Evolutionary conservation across 2,888 invertebrate species (phyloP), one percentile per base, ranked within the genome.

Genomic region (Marasmarcha lunaedactyla): DNA sequence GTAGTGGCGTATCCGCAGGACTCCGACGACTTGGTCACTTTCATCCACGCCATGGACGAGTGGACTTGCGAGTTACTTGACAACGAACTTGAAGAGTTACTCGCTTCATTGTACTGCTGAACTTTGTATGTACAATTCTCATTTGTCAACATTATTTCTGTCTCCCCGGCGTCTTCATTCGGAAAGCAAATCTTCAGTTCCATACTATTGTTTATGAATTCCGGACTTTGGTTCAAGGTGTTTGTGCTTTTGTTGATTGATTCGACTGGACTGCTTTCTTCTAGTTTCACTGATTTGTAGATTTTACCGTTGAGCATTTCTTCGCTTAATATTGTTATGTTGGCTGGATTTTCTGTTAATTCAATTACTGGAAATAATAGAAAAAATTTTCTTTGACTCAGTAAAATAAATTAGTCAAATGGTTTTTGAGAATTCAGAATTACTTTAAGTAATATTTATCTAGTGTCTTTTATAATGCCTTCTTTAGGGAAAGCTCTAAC

Each of bases 271-370:
- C 54, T 40, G 15, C 51, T 51, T 1, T 66, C 60, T 1, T 65
- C 60, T 1, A 70, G 27, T 55, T 76, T 77, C 0, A 69, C 59
- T 0, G 72, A 67, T 57, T 83, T 79, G 48, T 60, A 74, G 7
- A 73, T 11, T 54, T 87, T 86, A 1, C 90, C 90, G 54, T 90
- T 90, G 45, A 84, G 74, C 7, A 87, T 86, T 36, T 86, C 74
- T 48, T 85, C 71, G 35, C 86, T 74, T 27, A 90, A 61, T 25
- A 69, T 45, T 2, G 68, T 63, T 36, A 89, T 84, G 48, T 81
- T 65, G 12, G 78, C 67, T 1, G 72, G 74, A 25, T 83, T 81
- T 55, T 89, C 89, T 1, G 87, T 85, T 36, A 88, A 48, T 61
- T 90, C 89, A 43, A 90, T 89, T 33, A 90, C 89, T 89, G 70